A percentile compares a stretch with the other conserved stretches of the same genome.
Evolutionary conservation across 2,888 invertebrate species (phyloP).

Genomic region (Drosophila differens): DNA sequence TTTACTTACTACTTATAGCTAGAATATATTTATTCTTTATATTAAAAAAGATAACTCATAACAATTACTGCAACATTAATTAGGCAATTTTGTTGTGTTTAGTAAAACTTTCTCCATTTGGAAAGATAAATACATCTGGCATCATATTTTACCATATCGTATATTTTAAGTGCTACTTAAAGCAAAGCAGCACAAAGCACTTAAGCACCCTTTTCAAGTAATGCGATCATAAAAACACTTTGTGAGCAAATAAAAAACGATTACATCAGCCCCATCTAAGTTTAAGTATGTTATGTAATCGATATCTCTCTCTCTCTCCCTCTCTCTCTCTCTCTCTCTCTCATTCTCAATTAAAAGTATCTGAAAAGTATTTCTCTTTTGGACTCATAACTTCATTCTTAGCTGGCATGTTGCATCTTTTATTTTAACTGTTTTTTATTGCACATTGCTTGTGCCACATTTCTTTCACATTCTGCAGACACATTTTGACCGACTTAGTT

Average conservation of each 20-base stretch:
- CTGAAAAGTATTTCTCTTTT: neutral
- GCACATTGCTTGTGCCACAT: conserved; percentile 48
- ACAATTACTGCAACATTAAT: neutral
- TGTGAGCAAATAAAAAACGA: conserved; percentile 5
- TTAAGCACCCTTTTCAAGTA: neutral
- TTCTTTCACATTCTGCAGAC: conserved; percentile 18
- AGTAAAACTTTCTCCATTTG: neutral
- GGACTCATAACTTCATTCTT: conserved; percentile 1
- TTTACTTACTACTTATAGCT: neutral
- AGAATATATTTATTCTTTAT: neutral
- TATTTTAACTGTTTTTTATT: conserved; percentile 18
- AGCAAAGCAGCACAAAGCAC: conserved; percentile 1
- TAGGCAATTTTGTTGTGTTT: neutral
- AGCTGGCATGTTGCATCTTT: conserved; percentile 13
- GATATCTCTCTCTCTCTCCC: neutral
- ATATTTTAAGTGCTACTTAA: conserved; percentile 3
- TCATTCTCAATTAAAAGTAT: neutral
- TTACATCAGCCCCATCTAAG: conserved; percentile 13
- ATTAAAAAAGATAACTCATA: neutral
- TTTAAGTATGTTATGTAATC: conserved; percentile 13
- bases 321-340: neutral
- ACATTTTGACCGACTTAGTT: conserved; percentile 46
- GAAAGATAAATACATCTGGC: neutral
- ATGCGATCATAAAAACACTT: conserved; percentile 23
- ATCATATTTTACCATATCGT: neutral